Evolutionary conservation across 2,113 vertebrate species (phyloP), one percentile per base, ranked within the genome.

Genomic region (Carassius auratus): DNA sequence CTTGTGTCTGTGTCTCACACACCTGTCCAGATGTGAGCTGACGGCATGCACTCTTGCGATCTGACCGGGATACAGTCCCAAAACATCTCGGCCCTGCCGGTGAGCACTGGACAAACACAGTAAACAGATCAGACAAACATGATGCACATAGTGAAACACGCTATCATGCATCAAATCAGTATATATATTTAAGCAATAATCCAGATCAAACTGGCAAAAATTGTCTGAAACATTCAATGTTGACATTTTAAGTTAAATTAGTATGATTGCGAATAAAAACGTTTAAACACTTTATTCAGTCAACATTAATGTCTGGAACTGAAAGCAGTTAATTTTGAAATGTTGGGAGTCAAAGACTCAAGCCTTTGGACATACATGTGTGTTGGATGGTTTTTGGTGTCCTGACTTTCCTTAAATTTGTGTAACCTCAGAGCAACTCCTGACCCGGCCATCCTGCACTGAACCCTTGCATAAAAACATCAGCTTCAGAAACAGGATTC

Each of bases 61-160:
- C 85, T 93, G 91, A 83, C 92, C 92, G 4, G 93, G 93, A 61
- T 93, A 93, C 26, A 93, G 55, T 30, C 93, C 93, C 3, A 3
- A 45, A 0, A 89, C 88, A 5, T 93, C 87, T 79, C 79, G 91
- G 50, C 92, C 92, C 69, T 64, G 52, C 45, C 87, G 92, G 4
- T 30, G 83, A 0, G 69, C 13, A 42, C 92, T 93, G 59, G 8
- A 73, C 14, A 38, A 17, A 82, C 5, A 50, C 3, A 57, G 61
- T 50, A 30, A 52, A 38, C 5, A 45, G 38, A 79, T 21, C 19
- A 45, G 30, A 26, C 10, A 52, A 13, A 74, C 42, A 81, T 45
- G 8, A 73, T 50, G 55, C 36, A 69, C 21, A 33, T 66, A 69
- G 19, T 42, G 48, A 78, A 19, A 12, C 21, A 19, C 1, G 19